Percentiles rank a stretch among this genome's conserved stretches.
phyloP scores from a whole-genome alignment of 2,113 vertebrate genomes.

The Theropithecus gelada region DNA sequence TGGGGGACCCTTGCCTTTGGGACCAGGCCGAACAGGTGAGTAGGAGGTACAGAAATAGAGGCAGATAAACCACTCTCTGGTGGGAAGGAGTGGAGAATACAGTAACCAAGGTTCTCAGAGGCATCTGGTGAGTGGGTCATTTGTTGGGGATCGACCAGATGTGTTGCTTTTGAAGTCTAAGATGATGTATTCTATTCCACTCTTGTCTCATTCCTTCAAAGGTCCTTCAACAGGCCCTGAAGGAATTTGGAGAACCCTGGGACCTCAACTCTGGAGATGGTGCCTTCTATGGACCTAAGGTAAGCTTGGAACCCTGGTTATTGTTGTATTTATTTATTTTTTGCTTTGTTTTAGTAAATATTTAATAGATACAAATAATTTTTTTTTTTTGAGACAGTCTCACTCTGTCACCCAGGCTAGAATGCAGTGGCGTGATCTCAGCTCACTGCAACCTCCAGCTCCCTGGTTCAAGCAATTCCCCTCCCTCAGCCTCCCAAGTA shows the following conservation, averaged over 20 bases:
- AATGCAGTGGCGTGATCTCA: too few species aligned
- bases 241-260: constrained; percentile 90
- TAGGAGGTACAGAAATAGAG: background rate
- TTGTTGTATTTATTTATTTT: background rate
- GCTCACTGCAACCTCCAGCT: too few species aligned
- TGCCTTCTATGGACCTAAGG: constrained; percentile 97
- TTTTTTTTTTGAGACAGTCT: background rate
- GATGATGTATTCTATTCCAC: constrained; percentile 1
- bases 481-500: too few species aligned
- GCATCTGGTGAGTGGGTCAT: background rate
- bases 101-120: background rate
- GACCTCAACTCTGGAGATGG: constrained; percentile 92
- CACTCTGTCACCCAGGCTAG: too few species aligned
- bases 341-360: constrained; percentile 2
- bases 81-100: background rate
- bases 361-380: background rate
- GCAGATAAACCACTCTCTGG: background rate
- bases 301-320: constrained; percentile 62
- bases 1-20: constrained; percentile 92
- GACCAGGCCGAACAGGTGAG: constrained; percentile 92
- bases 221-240: constrained; percentile 91
- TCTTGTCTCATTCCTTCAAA: constrained; percentile 57
- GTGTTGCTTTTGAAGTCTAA: background rate
- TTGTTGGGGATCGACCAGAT: background rate
- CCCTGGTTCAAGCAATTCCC: too few species aligned